These are phyloP conservation scores for Actias luna DNA, from an alignment of 2,888 invertebrate species.

Conservation along the genomic window DNA sequence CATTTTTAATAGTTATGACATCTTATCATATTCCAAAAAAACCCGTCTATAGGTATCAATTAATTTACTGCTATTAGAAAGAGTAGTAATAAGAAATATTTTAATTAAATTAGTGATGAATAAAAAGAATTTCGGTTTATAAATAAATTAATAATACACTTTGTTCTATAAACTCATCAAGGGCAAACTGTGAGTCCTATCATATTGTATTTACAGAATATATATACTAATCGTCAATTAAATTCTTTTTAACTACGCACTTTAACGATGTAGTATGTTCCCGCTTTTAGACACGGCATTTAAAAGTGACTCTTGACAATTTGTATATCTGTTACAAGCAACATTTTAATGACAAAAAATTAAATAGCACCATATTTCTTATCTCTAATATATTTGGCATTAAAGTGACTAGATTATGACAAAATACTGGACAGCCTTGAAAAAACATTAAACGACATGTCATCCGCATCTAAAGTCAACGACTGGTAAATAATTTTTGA, in stretches of 20 bases:
- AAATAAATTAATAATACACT: not conserved
- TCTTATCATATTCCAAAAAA: too few species aligned
- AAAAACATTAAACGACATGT: conserved; percentile 1
- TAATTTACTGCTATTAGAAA: not conserved
- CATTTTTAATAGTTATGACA: too few species aligned
- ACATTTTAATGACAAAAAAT: not conserved
- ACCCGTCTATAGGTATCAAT: too few species aligned
- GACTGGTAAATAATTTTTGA: conserved; percentile 12
- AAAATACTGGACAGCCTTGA: conserved; percentile 4
- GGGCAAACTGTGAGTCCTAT: too few species aligned
- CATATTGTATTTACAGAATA: too few species aligned
- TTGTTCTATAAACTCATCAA: too few species aligned
- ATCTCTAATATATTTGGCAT: not conserved
- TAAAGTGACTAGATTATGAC: not conserved
- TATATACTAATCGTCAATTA: too few species aligned
- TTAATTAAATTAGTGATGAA: not conserved
- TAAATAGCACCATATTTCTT: conserved; percentile 1
- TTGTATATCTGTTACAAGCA: not conserved
- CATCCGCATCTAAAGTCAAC: conserved; percentile 5
- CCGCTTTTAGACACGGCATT: not conserved
- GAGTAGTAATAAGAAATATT: not conserved
- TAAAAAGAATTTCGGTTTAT: not conserved
- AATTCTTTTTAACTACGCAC: not conserved
- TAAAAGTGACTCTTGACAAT: not conserved
- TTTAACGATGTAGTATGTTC: not conserved